Conservation (phyloP, 2,797 vertebrate species). For the Taeniopygia guttata region DNA sequence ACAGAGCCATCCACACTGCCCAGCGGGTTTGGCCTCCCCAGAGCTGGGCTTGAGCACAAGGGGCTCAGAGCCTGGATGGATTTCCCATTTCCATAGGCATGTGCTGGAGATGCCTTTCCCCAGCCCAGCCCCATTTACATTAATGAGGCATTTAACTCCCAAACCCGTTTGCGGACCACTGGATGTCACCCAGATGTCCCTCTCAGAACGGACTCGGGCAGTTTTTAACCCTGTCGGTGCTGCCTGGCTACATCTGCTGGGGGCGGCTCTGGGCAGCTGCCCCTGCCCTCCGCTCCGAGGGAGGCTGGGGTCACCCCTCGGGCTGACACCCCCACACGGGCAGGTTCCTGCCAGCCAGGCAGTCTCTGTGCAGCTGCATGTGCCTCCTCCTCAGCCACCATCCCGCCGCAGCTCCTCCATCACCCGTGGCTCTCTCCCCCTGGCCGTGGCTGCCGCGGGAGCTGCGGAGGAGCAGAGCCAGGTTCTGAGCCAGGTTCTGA, state of each 20-base stretch:
- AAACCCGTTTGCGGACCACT: conserved; percentile 22
- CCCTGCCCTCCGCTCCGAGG: rapidly evolving
- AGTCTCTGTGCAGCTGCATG: not conserved
- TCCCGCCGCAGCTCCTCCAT: not conserved
- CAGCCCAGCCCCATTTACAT: conserved; percentile 2
- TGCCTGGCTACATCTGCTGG: not conserved
- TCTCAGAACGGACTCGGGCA: not conserved
- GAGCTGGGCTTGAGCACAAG: not conserved
- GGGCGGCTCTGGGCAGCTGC: not conserved
- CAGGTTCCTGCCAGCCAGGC: not conserved
- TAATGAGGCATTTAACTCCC: conserved; percentile 32
- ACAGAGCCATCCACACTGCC: not conserved
- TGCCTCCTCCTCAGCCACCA: not conserved
- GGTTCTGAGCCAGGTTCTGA: not conserved
- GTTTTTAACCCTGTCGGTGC: not conserved
- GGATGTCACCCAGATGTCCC: not conserved
- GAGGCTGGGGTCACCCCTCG: not conserved
- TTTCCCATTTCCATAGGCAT: conserved; percentile 40
- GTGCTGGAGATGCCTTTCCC: conserved; percentile 11
- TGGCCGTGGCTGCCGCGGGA: not conserved
- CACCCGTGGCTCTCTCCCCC: not conserved
- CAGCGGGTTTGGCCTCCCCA: rapidly evolving
- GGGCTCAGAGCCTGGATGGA: not conserved
- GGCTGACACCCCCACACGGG: rapidly evolving
- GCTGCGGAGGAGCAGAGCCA: not conserved